Conservation (phyloP, 2,888 invertebrate genomes). For the Keiferia lycopersicella region DNA sequence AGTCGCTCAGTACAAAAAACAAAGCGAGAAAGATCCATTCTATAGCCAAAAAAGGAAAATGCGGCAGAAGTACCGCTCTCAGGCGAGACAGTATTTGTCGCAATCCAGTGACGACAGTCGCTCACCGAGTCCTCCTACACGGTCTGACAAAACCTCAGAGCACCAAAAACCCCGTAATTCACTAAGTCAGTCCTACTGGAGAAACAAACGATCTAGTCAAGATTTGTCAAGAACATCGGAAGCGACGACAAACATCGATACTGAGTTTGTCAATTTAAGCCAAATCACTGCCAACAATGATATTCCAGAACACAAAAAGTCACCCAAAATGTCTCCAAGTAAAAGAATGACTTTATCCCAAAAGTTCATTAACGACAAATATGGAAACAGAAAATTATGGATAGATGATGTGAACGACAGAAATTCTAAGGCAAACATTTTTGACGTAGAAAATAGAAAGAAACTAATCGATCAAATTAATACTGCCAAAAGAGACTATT, state of each 20-base stretch:
- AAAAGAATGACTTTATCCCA: constrained; percentile 74
- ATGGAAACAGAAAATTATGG: constrained; percentile 76
- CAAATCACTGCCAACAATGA: constrained; percentile 66
- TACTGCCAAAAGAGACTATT: constrained; percentile 59
- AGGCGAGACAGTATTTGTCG: constrained; percentile 76
- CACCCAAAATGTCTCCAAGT: constrained; percentile 61
- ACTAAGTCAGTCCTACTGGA: constrained; percentile 76
- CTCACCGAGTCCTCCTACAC: constrained; percentile 77
- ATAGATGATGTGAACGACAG: constrained; percentile 64
- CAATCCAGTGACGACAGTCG: constrained; percentile 84
- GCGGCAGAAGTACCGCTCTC: constrained; percentile 83
- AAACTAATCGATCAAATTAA: constrained; percentile 66
- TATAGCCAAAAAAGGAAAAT: constrained; percentile 87
- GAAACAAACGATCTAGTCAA: constrained; percentile 69
- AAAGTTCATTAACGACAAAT: constrained; percentile 79
- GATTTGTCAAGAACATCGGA: constrained; percentile 64
- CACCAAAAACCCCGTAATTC: constrained; percentile 69
- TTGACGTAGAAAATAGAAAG: constrained; percentile 65
- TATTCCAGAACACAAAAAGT: constrained; percentile 59
- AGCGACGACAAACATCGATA: constrained; percentile 64
- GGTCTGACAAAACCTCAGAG: constrained; percentile 64
- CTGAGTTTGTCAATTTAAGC: constrained; percentile 76
- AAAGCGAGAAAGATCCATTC: constrained; percentile 94
- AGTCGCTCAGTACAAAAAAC: constrained; percentile 91
- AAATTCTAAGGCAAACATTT: constrained; percentile 55